phyloP scores from a whole-genome alignment of 2,113 vertebrate species.

The Terrapene triunguis region DNA sequence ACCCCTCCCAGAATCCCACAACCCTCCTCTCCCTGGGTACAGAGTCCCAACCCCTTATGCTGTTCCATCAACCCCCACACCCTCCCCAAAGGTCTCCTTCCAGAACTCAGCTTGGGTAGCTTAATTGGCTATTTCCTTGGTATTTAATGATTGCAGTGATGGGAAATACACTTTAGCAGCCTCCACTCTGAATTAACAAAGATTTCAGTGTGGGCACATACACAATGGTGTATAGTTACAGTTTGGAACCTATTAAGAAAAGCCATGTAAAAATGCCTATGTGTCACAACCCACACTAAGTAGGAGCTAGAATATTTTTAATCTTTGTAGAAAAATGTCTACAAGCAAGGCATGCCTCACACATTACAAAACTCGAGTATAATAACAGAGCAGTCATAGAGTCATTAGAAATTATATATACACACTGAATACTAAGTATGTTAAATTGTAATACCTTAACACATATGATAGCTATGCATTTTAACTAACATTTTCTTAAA shows the following conservation, averaged over 20 bases:
- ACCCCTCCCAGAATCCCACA: neutral
- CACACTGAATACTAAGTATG: conserved; percentile 9
- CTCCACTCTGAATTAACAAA: neutral
- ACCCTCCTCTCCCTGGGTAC: neutral
- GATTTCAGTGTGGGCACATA: neutral
- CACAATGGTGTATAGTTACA: neutral
- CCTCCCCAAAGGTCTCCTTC: neutral
- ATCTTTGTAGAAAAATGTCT: neutral
- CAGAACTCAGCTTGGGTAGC: neutral
- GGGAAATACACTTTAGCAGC: neutral
- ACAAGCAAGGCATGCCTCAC: neutral
- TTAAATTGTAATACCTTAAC: conserved; percentile 13
- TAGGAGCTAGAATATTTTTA: neutral
- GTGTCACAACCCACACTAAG: neutral
- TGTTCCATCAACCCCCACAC: neutral
- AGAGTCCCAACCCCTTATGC: neutral
- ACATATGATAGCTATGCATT: conserved; percentile 30
- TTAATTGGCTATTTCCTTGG: neutral
- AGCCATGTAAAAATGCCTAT: neutral
- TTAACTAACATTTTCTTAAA: conserved; percentile 40
- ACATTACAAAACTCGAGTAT: neutral
- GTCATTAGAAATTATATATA: conserved; percentile 35
- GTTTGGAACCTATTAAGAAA: neutral
- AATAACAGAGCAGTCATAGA: conserved; percentile 2
- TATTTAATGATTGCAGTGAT: neutral